phyloP scores from a whole-genome alignment of 2,797 vertebrate species.

The Passerculus sandwichensis region DNA sequence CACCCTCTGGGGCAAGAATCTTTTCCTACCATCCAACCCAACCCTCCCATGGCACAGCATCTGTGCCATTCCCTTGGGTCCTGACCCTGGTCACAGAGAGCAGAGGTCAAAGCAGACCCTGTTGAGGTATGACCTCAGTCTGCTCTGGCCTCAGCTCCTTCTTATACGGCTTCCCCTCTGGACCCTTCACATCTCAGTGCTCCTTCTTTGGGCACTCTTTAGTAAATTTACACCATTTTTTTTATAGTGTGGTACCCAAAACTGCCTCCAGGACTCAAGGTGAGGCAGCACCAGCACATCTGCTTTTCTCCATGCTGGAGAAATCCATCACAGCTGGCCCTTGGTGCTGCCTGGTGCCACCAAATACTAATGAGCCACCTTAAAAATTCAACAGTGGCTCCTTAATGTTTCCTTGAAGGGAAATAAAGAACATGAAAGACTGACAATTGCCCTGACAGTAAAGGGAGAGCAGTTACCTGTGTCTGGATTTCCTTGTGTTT shows the following conservation, averaged over 20 bases:
- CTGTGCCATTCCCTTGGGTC: background rate
- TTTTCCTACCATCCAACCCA: background rate
- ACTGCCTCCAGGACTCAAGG: rapidly evolving
- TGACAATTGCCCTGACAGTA: background rate
- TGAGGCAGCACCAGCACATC: background rate
- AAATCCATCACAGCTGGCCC: background rate
- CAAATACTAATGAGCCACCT: background rate
- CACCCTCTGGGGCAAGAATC: background rate
- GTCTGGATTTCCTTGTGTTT: background rate
- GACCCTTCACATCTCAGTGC: too few relatives aligned
- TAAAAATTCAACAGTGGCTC: background rate
- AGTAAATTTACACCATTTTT: background rate
- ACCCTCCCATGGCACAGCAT: background rate
- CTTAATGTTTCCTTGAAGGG: background rate
- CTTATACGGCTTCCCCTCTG: background rate
- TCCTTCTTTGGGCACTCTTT: background rate
- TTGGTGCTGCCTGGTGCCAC: background rate
- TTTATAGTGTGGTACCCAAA: background rate
- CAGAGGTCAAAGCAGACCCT: background rate
- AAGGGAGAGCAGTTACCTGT: background rate
- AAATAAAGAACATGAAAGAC: background rate
- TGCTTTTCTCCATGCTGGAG: background rate
- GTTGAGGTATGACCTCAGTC: too few relatives aligned
- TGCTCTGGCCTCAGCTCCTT: too few relatives aligned
- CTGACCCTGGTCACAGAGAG: background rate